Conservation (phyloP, 1,140 invertebrate genomes). For the Drosophila miranda region DNA sequence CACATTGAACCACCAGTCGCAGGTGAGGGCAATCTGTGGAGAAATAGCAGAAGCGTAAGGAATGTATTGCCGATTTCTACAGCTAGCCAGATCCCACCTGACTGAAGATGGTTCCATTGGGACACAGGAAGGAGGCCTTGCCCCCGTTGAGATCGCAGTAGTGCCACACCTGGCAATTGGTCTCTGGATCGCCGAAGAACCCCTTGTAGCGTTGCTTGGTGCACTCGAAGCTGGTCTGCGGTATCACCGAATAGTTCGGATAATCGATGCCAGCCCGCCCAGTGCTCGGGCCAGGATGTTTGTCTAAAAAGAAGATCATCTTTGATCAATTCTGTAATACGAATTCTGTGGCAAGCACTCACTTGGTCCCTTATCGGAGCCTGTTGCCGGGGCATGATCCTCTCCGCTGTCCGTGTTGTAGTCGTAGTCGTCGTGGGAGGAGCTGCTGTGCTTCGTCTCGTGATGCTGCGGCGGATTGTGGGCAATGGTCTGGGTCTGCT, state of each 20-base stretch:
- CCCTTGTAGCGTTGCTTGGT: constrained; percentile 93
- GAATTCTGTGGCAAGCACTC: constrained; percentile 1
- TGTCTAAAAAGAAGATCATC: constrained; percentile 42
- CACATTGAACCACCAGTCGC: constrained; percentile 97
- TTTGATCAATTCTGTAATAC: neutral
- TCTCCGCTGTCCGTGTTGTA: constrained; percentile 48
- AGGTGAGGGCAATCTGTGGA: constrained; percentile 86
- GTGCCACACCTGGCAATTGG: constrained; percentile 94
- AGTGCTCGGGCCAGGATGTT: constrained; percentile 84
- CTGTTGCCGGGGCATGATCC: constrained; percentile 19
- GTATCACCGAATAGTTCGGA: constrained; percentile 89
- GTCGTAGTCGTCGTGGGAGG: constrained; percentile 58
- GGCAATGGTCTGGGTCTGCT: constrained; percentile 83
- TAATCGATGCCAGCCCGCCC: constrained; percentile 92
- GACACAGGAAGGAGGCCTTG: constrained; percentile 94
- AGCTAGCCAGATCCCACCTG: constrained; percentile 84
- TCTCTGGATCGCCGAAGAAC: constrained; percentile 94
- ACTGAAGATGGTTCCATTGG: constrained; percentile 95
- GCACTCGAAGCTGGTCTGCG: constrained; percentile 91
- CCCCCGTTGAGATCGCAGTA: constrained; percentile 95
- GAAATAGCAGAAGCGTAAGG: too few relatives aligned
- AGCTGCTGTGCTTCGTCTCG: constrained; percentile 38
- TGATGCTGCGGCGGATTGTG: constrained; percentile 77
- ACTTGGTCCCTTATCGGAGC: constrained; percentile 60
- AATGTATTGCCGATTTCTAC: too few relatives aligned